Conservation (phyloP, 1,140 invertebrate species). For the Diorhabda sublineata region DNA sequence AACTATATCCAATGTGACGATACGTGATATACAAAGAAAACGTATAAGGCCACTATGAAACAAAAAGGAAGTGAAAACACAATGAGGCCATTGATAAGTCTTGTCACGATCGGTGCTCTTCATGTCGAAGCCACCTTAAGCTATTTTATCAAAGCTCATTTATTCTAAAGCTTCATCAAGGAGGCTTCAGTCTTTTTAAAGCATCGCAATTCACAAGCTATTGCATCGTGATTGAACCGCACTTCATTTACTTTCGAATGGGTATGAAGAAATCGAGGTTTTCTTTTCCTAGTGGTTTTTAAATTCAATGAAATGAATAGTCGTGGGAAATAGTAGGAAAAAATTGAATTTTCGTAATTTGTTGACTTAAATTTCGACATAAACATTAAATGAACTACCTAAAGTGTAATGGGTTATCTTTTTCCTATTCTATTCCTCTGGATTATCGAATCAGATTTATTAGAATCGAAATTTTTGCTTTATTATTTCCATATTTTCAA, state of each 20-base stretch:
- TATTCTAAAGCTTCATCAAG: constrained; percentile 32
- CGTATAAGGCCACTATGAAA: background rate
- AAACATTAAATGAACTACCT: too few species aligned
- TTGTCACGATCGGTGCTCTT: constrained; percentile 28
- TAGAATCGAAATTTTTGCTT: too few species aligned
- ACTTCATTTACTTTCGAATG: constrained; percentile 12
- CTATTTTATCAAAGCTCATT: constrained; percentile 33
- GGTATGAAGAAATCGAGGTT: background rate
- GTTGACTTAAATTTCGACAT: too few species aligned
- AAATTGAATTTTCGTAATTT: too few species aligned
- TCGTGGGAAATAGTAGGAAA: background rate
- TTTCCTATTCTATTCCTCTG: too few species aligned
- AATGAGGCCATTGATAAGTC: constrained; percentile 27
- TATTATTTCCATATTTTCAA: too few species aligned
- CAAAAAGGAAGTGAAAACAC: constrained; percentile 21
- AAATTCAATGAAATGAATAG: background rate
- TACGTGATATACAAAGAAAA: constrained; percentile 4
- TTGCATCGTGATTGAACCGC: constrained; percentile 26
- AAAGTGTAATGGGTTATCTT: too few species aligned
- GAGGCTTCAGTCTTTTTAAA: constrained; percentile 23
- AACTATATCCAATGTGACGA: background rate
- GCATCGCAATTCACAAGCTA: constrained; percentile 23
- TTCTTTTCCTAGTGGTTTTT: background rate
- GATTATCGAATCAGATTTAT: too few species aligned
- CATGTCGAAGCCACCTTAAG: constrained; percentile 29